A percentile compares a stretch with the other conserved stretches of the same genome.
Evolutionary conservation across 2,797 vertebrate species (phyloP).

Genomic region (Pampus argenteus): DNA sequence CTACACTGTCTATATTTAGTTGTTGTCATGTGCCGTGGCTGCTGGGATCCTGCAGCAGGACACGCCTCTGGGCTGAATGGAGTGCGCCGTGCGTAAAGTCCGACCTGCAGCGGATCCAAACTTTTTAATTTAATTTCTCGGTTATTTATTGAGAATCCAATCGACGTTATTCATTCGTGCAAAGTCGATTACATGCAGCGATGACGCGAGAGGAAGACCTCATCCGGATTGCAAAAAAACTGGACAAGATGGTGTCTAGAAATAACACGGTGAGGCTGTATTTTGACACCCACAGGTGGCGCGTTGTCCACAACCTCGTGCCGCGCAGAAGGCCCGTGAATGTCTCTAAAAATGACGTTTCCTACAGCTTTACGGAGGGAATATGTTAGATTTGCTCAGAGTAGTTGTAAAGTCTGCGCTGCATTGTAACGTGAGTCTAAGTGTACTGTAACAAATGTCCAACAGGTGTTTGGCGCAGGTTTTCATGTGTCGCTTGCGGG

Average conservation of each 20-base stretch:
- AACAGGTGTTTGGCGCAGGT: constrained; percentile 80
- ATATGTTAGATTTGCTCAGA: background rate
- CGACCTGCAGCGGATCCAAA: constrained; percentile 64
- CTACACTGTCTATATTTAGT: constrained; percentile 81
- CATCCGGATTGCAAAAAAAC: constrained; percentile 91
- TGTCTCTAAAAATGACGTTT: background rate
- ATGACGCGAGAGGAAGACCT: constrained; percentile 94
- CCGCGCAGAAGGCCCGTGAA: constrained; percentile 36
- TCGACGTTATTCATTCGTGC: background rate
- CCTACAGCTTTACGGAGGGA: background rate
- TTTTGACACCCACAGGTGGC: constrained; percentile 77
- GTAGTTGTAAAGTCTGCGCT: background rate
- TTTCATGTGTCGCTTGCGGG: constrained; percentile 33
- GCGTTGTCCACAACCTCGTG: constrained; percentile 60
- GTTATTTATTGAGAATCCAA: background rate
- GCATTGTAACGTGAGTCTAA: constrained; percentile 19
- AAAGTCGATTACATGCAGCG: constrained; percentile 73
- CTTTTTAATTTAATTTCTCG: constrained; percentile 35
- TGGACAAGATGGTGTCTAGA: constrained; percentile 98
- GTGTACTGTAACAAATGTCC: constrained; percentile 49
- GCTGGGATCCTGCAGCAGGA: constrained; percentile 66
- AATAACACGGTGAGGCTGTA: constrained; percentile 92
- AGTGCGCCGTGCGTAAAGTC: constrained; percentile 76
- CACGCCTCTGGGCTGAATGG: constrained; percentile 82
- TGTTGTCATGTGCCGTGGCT: constrained; percentile 75